Evolutionary conservation across 1,140 invertebrate species (phyloP).

Genomic region (Notospermus geniculatus): DNA sequence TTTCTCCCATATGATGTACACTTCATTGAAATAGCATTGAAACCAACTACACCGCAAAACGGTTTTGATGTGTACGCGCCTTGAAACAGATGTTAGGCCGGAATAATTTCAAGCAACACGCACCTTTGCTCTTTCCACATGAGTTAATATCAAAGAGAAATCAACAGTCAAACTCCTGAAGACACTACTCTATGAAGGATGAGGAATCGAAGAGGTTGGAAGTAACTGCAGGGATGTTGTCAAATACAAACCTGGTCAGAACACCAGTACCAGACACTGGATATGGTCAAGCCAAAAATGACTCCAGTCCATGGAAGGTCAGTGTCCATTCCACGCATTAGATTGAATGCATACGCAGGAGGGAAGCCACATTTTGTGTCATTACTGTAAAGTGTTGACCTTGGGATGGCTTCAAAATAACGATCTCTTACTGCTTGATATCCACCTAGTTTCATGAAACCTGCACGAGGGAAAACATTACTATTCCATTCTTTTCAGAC

Average conservation of each 20-base stretch:
- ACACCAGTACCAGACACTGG: conserved; percentile 60
- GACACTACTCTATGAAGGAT: too few species aligned
- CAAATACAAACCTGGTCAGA: conserved; percentile 55
- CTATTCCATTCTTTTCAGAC: too few species aligned
- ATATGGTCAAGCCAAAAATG: conserved; percentile 56
- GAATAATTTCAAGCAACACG: too few species aligned
- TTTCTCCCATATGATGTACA: neutral
- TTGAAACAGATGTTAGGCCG: too few species aligned
- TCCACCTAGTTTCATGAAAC: conserved; percentile 6
- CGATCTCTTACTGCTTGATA: neutral
- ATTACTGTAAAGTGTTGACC: neutral
- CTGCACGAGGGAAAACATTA: neutral
- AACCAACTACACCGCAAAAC: too few species aligned
- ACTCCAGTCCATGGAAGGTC: conserved; percentile 57
- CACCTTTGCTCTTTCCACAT: too few species aligned
- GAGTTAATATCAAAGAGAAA: too few species aligned
- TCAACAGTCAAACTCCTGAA: too few species aligned
- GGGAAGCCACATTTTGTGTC: conserved; percentile 8
- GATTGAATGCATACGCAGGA: conserved; percentile 49
- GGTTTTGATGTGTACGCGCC: too few species aligned
- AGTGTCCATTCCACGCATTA: conserved; percentile 41
- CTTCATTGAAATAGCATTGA: neutral
- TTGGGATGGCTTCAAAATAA: conserved; percentile 9
- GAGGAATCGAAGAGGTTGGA: too few species aligned
- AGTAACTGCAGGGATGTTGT: too few species aligned